A percentile compares a stretch with the other conserved stretches of the same genome.
Conservation (phyloP, 2,113 vertebrate genomes). For the Catharus fuscescens region DNA sequence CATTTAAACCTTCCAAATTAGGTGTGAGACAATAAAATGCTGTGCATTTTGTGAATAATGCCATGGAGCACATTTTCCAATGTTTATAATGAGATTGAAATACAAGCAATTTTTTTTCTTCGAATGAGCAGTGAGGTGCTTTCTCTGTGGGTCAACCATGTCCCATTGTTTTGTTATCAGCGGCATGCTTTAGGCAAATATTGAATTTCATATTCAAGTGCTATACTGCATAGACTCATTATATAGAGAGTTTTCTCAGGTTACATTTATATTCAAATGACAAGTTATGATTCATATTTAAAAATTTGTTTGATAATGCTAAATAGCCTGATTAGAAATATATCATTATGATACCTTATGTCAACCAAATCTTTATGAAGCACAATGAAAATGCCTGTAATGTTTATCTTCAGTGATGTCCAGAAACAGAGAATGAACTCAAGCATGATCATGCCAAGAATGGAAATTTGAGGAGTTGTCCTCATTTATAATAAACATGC, state of each 20-base stretch:
- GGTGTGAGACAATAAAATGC: background rate
- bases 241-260: conserved; percentile 21
- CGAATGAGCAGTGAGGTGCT: conserved; percentile 3
- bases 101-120: background rate
- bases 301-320: conserved; percentile 61
- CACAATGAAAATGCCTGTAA: conserved; percentile 45
- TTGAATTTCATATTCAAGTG: conserved; percentile 38
- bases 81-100: background rate
- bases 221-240: background rate
- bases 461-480: conserved; percentile 72
- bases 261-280: conserved; percentile 66
- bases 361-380: conserved; percentile 46
- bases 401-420: conserved; percentile 54
- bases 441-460: conserved; percentile 65
- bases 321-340: conserved; percentile 67
- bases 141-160: conserved; percentile 10
- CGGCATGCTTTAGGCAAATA: conserved; percentile 25
- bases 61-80: background rate
- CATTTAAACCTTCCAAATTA: background rate
- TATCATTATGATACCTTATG: conserved; percentile 55
- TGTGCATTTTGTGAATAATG: background rate
- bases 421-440: conserved; percentile 61
- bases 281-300: conserved; percentile 53
- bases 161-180: conserved; percentile 10
- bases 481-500: conserved; percentile 72